A percentile compares a stretch with the other conserved stretches of the same genome.
phyloP scores from a whole-genome alignment of 2,797 vertebrate species.

The Aldrovandia affinis region DNA sequence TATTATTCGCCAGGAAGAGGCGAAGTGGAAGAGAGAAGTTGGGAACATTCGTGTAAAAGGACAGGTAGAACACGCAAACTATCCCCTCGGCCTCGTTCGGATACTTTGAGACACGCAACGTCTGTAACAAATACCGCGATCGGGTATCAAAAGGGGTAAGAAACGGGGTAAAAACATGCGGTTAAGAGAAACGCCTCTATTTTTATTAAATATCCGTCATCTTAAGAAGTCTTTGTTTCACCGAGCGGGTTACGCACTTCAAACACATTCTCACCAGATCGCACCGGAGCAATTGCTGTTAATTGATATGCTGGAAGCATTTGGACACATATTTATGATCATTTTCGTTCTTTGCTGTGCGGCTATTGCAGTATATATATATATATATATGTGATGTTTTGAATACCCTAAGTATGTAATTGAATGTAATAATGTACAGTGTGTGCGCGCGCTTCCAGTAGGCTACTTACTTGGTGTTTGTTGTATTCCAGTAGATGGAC shows the following conservation, averaged over 20 bases:
- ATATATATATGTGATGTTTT: too few species aligned
- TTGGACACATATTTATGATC: not conserved
- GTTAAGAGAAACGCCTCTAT: not conserved
- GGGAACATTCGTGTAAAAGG: not conserved
- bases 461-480: constrained; percentile 76
- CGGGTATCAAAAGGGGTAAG: not conserved
- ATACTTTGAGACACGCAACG: not conserved
- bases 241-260: not conserved
- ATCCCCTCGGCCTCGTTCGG: not conserved
- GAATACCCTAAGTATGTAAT: not conserved
- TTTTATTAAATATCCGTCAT: not conserved
- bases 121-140: not conserved
- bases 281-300: not conserved
- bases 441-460: not conserved
- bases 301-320: not conserved
- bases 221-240: not conserved
- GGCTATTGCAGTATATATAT: too few species aligned
- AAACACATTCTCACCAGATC: not conserved
- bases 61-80: not conserved
- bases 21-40: not conserved
- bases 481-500: constrained; percentile 75
- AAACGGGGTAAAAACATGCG: not conserved
- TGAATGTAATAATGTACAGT: not conserved
- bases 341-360: not conserved
- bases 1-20: not conserved